These are phyloP conservation scores for Bombus superbus DNA, from an alignment of 1,140 invertebrate genomes.

Conservation along the genomic window DNA sequence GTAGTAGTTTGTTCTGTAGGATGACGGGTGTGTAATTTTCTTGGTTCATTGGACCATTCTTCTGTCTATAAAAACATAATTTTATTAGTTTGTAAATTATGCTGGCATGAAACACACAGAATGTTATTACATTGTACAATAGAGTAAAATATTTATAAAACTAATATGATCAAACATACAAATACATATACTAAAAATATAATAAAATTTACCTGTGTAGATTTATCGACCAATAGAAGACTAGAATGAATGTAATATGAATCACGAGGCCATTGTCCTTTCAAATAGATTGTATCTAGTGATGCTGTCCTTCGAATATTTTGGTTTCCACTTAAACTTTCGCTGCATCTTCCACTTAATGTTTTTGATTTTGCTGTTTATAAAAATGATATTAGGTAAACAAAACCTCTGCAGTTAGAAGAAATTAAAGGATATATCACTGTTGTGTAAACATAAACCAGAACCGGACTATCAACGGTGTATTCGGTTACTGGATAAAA, in stretches of 20 bases:
- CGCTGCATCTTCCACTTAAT: slow-evolving; percentile 81
- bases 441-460: slow-evolving; percentile 29
- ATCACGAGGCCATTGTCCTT: slow-evolving; percentile 90
- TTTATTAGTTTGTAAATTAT: slow-evolving; percentile 24
- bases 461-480: slow-evolving; percentile 65
- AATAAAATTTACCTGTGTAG: slow-evolving; percentile 86
- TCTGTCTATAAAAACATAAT: slow-evolving; percentile 84
- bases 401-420: not conserved
- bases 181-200: not conserved
- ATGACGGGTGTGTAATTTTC: slow-evolving; percentile 80
- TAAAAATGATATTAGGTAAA: slow-evolving; percentile 38
- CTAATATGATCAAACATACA: not conserved
- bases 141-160: not conserved
- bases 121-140: not conserved
- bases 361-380: slow-evolving; percentile 85
- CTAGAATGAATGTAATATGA: slow-evolving; percentile 86
- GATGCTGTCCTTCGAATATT: slow-evolving; percentile 90
- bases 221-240: slow-evolving; percentile 88
- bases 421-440: not conserved
- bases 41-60: slow-evolving; percentile 85
- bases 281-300: slow-evolving; percentile 89
- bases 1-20: slow-evolving; percentile 78
- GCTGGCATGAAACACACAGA: not conserved
- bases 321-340: slow-evolving; percentile 81
- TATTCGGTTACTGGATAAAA: slow-evolving; percentile 67